phyloP scores from a whole-genome alignment of 2,113 vertebrate genomes.

The Aythya baeri region DNA sequence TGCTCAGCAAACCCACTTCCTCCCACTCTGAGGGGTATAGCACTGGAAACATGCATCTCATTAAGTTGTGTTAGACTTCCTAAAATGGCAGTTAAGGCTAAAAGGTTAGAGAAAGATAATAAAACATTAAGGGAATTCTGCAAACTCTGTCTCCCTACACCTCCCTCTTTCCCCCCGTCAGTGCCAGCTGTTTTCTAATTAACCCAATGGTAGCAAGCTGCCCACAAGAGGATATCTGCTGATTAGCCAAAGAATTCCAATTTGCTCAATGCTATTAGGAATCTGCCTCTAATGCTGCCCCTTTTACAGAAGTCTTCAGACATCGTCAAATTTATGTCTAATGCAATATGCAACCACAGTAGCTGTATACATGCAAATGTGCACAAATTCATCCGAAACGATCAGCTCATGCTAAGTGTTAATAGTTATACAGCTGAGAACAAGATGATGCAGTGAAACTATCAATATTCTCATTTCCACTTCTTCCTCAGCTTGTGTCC shows the following conservation, averaged over 20 bases:
- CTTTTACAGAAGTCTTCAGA: background rate
- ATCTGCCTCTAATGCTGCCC: background rate
- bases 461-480: background rate
- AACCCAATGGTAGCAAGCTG: slow-evolving; percentile 32
- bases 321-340: background rate
- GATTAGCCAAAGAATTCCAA: slow-evolving; percentile 51
- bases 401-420: background rate
- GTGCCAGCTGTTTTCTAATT: slow-evolving; percentile 58
- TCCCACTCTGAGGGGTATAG: slow-evolving; percentile 14
- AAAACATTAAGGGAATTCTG: background rate
- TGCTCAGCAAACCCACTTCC: slow-evolving; percentile 24
- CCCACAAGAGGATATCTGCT: slow-evolving; percentile 20
- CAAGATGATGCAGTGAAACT: background rate
- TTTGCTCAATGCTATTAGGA: slow-evolving; percentile 45
- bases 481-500: background rate
- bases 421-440: background rate
- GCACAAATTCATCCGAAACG: background rate
- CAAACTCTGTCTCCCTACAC: background rate
- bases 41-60: slow-evolving; percentile 22
- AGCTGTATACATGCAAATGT: background rate
- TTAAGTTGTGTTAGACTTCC: slow-evolving; percentile 11
- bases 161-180: background rate
- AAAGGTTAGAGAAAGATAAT: slow-evolving; percentile 52
- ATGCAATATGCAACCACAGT: background rate
- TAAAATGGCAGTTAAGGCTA: slow-evolving; percentile 62